Evolutionary conservation across 1,140 invertebrate genomes (phyloP), one percentile per base, ranked within the genome.

Genomic region (Ostrea edulis): DNA sequence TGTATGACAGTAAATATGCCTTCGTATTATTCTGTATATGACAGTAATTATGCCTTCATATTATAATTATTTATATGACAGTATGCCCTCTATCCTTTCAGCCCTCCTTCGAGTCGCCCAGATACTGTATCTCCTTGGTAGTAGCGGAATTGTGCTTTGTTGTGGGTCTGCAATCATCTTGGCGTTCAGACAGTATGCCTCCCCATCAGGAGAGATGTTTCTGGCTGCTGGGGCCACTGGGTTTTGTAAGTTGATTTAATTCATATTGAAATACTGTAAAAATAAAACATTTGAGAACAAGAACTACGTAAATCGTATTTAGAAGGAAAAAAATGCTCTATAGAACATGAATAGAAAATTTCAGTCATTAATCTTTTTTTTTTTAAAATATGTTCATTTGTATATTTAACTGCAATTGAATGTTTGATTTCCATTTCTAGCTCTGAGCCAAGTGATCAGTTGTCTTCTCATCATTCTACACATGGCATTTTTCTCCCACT

Each of bases 61-160:
- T 58, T 58, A 20, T 58, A 58, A 58, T 77, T 25, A 44, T 77
- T 22, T 22, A 12, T 44, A 29, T n/a, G 17, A 29, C 44, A 12
- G 22, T 83, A n/a, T 44, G 29, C n/a, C 8, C 35, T 44, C 35
- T 44, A 44, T 53, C 20, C 71, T 83, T 55, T 82, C 81, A 87
- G 86, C 81, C 5, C 55, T 87, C 20, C 81, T 87, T 9, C 22
- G 52, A 20, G 53, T 87, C 9, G 77, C 86, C 29, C 86, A 87
- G 86, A 14, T 87, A 58, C 14, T 87, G 25, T 87, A 62, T 20
- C 86, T 87, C 14, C 86, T 87, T 3, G 86, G 86, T 51, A 51
- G 77, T 52, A 35, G 58, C 17, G 86, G 86, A 52, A 53, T 83
- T 22, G 65, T 87, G 20, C 52, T 83, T 17, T 87, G 86, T 35